Conservation (phyloP, 2,113 vertebrate genomes). For the Trogon surrucura region DNA sequence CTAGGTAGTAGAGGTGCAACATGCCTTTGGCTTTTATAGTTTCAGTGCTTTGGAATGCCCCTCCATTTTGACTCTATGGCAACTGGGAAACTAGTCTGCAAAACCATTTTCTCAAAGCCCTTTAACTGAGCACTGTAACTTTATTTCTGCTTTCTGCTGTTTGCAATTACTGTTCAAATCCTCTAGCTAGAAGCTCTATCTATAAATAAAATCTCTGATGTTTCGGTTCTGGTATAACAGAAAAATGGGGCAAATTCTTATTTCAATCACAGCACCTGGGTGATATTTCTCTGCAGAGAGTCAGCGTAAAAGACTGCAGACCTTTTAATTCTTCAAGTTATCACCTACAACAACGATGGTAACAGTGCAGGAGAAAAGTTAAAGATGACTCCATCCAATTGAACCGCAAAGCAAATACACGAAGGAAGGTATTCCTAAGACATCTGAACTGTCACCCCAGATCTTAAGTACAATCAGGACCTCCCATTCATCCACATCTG, state of each 20-base stretch:
- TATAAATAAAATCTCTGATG: not conserved
- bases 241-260: not conserved
- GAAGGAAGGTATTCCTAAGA: slow-evolving; percentile 5
- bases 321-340: slow-evolving; percentile 17
- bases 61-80: not conserved
- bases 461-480: slow-evolving; percentile 10
- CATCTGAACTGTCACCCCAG: not conserved
- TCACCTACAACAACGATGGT: not conserved
- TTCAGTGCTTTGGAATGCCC: not conserved
- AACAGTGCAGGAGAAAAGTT: not conserved
- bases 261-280: not conserved
- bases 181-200: not conserved
- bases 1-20: not conserved
- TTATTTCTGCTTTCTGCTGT: not conserved
- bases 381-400: not conserved
- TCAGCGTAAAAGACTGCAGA: not conserved
- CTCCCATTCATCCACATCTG: not conserved
- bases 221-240: not conserved
- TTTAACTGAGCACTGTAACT: not conserved
- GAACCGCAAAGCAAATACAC: slow-evolving; percentile 36
- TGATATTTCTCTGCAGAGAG: not conserved
- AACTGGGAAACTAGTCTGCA: not conserved
- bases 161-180: not conserved
- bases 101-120: not conserved
- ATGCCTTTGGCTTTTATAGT: not conserved